Evolutionary conservation across 1,140 invertebrate genomes (phyloP).

Genomic region (Zophobas morio): DNA sequence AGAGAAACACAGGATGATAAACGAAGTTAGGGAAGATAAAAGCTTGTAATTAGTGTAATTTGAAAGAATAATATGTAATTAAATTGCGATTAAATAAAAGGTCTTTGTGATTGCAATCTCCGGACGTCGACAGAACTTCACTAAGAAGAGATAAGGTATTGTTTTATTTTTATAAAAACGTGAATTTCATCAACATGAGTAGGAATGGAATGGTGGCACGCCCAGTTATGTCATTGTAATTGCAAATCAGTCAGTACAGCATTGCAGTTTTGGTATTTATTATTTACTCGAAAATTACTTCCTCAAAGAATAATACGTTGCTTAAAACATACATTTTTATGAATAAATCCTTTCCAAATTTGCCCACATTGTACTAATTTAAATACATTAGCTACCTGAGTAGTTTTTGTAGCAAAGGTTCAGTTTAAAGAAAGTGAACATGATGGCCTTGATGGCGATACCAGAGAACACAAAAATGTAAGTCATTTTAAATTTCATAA

Average conservation of each 20-base stretch:
- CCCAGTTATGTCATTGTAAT: constrained; percentile 50
- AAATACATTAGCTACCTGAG: background rate
- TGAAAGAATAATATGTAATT: background rate
- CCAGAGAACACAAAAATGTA: constrained; percentile 18
- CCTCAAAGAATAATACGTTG: background rate
- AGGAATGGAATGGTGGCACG: constrained; percentile 44
- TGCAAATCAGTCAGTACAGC: constrained; percentile 41
- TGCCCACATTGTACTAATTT: too few relatives aligned
- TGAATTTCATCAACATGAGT: constrained; percentile 39
- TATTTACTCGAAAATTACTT: constrained; percentile 5
- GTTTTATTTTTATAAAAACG: too few relatives aligned
- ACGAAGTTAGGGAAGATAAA: too few relatives aligned
- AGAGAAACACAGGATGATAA: too few relatives aligned
- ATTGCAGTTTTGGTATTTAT: constrained; percentile 2
- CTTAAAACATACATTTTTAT: constrained; percentile 2
- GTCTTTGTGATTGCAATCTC: constrained; percentile 6
- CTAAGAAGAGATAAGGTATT: background rate
- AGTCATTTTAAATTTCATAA: too few relatives aligned
- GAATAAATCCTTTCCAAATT: too few relatives aligned
- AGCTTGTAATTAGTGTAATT: too few relatives aligned
- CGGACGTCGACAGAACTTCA: background rate
- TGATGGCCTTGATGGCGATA: constrained; percentile 36
- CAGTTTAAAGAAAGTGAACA: constrained; percentile 44
- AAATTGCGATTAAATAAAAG: constrained; percentile 26
- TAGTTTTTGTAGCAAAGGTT: constrained; percentile 28